Conservation (phyloP, 1,140 invertebrate genomes). For the Aphis gossypii region DNA sequence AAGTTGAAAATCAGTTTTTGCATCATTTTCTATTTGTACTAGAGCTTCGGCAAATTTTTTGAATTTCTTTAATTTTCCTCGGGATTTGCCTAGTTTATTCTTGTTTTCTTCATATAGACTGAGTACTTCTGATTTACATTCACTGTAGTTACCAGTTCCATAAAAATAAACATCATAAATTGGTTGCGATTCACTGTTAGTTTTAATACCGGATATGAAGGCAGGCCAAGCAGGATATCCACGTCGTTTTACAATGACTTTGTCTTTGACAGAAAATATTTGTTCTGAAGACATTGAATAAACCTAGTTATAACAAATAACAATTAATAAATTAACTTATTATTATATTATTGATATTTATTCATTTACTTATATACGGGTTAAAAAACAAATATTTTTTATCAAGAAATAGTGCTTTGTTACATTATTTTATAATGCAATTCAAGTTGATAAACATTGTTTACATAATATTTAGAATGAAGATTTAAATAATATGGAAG, state of each 20-base stretch:
- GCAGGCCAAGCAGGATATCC: constrained; percentile 96
- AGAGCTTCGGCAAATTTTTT: constrained; percentile 74
- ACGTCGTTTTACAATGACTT: constrained; percentile 94
- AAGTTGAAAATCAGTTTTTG: not conserved
- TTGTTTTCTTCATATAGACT: constrained; percentile 70
- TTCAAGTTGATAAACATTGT: no score
- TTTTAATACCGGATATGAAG: constrained; percentile 72
- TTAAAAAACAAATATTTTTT: no score
- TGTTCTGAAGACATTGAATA: constrained; percentile 17
- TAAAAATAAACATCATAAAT: constrained; percentile 93
- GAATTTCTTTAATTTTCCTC: constrained; percentile 68
- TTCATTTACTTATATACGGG: no score
- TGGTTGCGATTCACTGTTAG: constrained; percentile 73
- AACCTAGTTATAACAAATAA: not conserved
- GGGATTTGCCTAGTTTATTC: constrained; percentile 67
- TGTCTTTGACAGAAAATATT: constrained; percentile 67
- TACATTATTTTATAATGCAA: no score
- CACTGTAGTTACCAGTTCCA: constrained; percentile 87
- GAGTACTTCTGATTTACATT: constrained; percentile 67
- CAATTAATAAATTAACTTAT: not conserved
- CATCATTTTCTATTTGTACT: constrained; percentile 68
- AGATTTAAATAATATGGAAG: no score
- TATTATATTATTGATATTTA: no score
- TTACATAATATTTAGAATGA: no score
- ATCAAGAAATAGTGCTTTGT: no score